Evolutionary conservation across 2,113 vertebrate species (phyloP).

Genomic region (Nibea coibor): DNA sequence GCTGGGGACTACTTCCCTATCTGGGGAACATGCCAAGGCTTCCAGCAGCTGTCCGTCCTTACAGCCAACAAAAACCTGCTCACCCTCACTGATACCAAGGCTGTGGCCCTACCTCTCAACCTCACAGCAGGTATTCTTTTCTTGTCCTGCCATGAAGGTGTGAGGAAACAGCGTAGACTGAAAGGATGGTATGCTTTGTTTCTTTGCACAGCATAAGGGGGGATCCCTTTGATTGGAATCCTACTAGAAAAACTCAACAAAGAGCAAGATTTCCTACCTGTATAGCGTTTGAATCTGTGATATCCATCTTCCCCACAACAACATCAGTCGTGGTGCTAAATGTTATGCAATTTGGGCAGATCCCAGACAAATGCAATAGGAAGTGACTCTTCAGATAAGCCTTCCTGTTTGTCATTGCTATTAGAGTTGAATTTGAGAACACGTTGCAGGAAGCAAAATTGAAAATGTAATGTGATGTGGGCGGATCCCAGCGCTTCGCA

Average conservation of each 20-base stretch:
- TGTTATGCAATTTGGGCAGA: not conserved
- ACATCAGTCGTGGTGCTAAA: not conserved
- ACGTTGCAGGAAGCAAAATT: no score
- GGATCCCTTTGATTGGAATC: slow-evolving; percentile 3
- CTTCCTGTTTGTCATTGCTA: no score
- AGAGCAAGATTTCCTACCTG: not conserved
- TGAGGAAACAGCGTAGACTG: no score
- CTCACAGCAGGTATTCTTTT: slow-evolving; percentile 85
- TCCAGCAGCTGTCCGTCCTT: slow-evolving; percentile 89
- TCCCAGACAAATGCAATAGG: not conserved
- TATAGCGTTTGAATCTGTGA: not conserved
- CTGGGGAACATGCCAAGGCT: slow-evolving; percentile 96
- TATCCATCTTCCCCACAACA: not conserved
- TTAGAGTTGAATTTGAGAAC: no score
- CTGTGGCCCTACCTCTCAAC: slow-evolving; percentile 85
- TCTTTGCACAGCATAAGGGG: not conserved
- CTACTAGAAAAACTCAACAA: not conserved
- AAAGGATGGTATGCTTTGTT: rapidly evolving
- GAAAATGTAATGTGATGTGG: not conserved
- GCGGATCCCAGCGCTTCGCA: not conserved
- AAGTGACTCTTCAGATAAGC: no score
- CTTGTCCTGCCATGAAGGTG: not conserved
- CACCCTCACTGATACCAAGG: slow-evolving; percentile 85
- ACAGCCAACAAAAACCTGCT: slow-evolving; percentile 88
- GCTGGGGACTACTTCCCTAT: slow-evolving; percentile 92